Evolutionary conservation across 1,140 invertebrate species (phyloP), one percentile per base, ranked within the genome.

Genomic region (Adelges cooleyi): DNA sequence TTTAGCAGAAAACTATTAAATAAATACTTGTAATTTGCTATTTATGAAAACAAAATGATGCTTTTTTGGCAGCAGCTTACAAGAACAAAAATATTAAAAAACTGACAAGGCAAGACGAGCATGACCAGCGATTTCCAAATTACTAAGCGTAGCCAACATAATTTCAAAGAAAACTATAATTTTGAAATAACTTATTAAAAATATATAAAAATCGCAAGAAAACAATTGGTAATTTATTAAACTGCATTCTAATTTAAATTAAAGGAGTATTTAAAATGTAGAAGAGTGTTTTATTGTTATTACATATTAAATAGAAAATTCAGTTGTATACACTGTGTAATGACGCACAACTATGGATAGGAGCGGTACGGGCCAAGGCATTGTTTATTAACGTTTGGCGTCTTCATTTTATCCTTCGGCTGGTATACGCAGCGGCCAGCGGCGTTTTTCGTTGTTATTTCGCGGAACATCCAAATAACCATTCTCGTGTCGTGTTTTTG

Each of bases 91-190:
- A 17, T 20, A 52, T n/a, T 13, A 20, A 15, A 9, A 23, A 44
- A 62, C 40, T 62, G 40, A 62, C 56, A 62, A 62, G 56, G 56
- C n/a, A 20, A 27, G 25, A 53, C n/a, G 20, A 59, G 54, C 56
- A 62, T 62, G 56, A 62, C 56, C 4, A 62, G 56, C 56, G 56
- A 62, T 62, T 62, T 62, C 42, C 8, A 2, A 48, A 22, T 20
- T 4, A 5, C 3, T 5, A 2, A 48, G 56, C 22, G 56, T 62
- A 17, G 29, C 56, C 56, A 62, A 62, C 25, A 15, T 46, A n/a
- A 40, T 23, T 11, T n/a, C n/a, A n/a, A n/a, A n/a, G n/a, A n/a
- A n/a, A n/a, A n/a, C n/a, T n/a, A n/a, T n/a, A n/a, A n/a, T n/a
- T n/a, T n/a, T n/a, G n/a, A n/a, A n/a, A n/a, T n/a, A n/a, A n/a